Conservation (phyloP, 2,113 vertebrate species). For the Oryzias melastigma region DNA sequence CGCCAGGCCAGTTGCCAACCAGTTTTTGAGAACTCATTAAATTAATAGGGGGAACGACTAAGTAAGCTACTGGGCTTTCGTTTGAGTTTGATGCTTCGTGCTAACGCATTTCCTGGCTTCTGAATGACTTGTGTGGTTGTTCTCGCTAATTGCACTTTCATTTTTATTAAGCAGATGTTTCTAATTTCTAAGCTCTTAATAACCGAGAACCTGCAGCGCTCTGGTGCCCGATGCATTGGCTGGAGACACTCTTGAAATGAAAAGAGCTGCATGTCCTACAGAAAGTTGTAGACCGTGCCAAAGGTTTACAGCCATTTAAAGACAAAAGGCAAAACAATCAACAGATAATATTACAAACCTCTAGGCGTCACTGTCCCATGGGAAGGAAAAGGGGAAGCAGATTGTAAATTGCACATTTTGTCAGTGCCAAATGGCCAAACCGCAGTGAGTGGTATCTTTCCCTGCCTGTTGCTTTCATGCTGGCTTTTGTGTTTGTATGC, state of each 20-base stretch:
- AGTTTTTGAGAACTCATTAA: constrained; percentile 46
- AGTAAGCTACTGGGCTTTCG: constrained; percentile 25
- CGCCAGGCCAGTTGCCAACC: constrained; percentile 17
- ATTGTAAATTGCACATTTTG: constrained; percentile 63
- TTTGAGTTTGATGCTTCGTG: constrained; percentile 30
- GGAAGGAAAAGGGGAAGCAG: constrained; percentile 40
- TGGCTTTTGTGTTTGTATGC: constrained; percentile 52
- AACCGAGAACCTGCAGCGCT: constrained; percentile 42
- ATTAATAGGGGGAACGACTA: constrained; percentile 39
- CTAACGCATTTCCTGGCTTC: constrained; percentile 50
- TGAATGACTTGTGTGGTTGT: constrained; percentile 58
- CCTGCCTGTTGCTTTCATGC: constrained; percentile 57
- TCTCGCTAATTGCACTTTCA: constrained; percentile 59
- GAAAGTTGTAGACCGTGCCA: constrained; percentile 21
- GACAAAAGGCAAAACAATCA: constrained; percentile 8
- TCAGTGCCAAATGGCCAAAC: constrained; percentile 19
- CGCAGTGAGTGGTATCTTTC: constrained; percentile 36
- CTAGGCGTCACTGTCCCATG: constrained; percentile 25
- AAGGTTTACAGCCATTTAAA: constrained; percentile 16
- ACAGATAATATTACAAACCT: constrained; percentile 58
- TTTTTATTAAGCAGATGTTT: constrained; percentile 69
- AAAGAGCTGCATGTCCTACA: constrained; percentile 40
- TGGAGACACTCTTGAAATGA: constrained; percentile 39
- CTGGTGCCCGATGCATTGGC: constrained; percentile 37
- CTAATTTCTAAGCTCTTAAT: constrained; percentile 52